These are phyloP conservation scores for Spizaetus ornatus DNA, from an alignment of 2,113 vertebrate genomes.

Conservation along the genomic window DNA sequence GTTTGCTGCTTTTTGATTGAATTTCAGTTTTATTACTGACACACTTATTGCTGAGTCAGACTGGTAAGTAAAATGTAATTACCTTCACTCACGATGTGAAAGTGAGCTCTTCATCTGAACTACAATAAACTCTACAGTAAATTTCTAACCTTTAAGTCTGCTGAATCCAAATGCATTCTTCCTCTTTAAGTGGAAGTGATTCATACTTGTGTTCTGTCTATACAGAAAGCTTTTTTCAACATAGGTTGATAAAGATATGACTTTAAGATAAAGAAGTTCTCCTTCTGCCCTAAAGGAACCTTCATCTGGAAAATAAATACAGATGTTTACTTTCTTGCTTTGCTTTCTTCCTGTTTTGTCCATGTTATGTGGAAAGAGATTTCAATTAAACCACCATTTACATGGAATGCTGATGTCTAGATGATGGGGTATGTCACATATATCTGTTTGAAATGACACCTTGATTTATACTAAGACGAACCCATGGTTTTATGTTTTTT, in stretches of 20 bases:
- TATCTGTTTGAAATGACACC: not conserved
- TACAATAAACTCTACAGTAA: not conserved
- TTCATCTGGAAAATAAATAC: not conserved
- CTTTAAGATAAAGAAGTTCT: not conserved
- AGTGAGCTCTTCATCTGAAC: not conserved
- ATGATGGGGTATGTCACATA: not conserved
- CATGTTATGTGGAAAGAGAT: not conserved
- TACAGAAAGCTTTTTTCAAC: not conserved
- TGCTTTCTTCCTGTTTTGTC: not conserved
- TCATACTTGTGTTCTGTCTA: not conserved
- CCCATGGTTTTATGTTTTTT: not conserved
- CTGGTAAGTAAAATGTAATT: not conserved
- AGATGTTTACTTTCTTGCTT: not conserved
- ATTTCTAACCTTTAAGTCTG: not conserved
- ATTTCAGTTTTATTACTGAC: not conserved
- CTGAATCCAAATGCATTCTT: not conserved
- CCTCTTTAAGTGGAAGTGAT: not conserved
- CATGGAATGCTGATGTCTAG: not conserved
- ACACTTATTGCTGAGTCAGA: not conserved
- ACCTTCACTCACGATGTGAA: not conserved
- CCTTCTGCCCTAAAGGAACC: not conserved
- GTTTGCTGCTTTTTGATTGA: not conserved
- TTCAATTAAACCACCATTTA: not conserved
- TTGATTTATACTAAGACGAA: not conserved
- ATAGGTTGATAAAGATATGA: not conserved